A percentile compares a stretch with the other conserved stretches of the same genome.
These are phyloP conservation scores for Puntigrus tetrazona DNA, from an alignment of 2,113 vertebrate genomes.

Conservation along the genomic window DNA sequence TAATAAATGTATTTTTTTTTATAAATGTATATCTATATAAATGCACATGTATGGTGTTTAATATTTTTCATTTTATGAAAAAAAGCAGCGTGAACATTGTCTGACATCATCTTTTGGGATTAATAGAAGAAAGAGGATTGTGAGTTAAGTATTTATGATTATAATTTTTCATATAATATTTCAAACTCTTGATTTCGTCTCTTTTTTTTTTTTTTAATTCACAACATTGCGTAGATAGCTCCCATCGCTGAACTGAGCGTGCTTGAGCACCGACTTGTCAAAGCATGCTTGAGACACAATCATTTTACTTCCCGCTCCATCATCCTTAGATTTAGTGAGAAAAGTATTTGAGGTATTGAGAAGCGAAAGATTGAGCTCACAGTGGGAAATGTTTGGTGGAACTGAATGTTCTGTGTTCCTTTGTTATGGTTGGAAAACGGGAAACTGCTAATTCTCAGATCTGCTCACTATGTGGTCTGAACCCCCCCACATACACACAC, in stretches of 20 bases:
- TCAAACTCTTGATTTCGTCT: not conserved
- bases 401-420: slow-evolving; percentile 44
- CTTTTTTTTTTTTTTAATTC: not conserved
- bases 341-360: not conserved
- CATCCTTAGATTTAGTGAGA: not conserved
- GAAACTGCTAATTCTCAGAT: slow-evolving; percentile 38
- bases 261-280: slow-evolving; percentile 36
- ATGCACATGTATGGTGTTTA: not conserved
- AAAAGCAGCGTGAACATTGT: not conserved
- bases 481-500: not conserved
- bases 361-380: slow-evolving; percentile 47
- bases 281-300: slow-evolving; percentile 29
- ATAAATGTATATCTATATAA: not conserved
- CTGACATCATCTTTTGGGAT: not conserved
- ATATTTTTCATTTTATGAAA: not conserved
- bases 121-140: not conserved
- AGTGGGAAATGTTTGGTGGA: slow-evolving; percentile 48
- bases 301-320: not conserved
- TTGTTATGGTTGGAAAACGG: slow-evolving; percentile 32
- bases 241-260: not conserved
- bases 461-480: slow-evolving; percentile 2
- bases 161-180: too few relatives aligned
- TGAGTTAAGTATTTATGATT: not conserved
- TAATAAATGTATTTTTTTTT: not conserved
- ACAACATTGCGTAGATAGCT: not conserved